A percentile compares a stretch with the other conserved stretches of the same genome.
These are phyloP conservation scores for Rynchops niger DNA, from an alignment of 2,113 vertebrate genomes.

Conservation along the genomic window DNA sequence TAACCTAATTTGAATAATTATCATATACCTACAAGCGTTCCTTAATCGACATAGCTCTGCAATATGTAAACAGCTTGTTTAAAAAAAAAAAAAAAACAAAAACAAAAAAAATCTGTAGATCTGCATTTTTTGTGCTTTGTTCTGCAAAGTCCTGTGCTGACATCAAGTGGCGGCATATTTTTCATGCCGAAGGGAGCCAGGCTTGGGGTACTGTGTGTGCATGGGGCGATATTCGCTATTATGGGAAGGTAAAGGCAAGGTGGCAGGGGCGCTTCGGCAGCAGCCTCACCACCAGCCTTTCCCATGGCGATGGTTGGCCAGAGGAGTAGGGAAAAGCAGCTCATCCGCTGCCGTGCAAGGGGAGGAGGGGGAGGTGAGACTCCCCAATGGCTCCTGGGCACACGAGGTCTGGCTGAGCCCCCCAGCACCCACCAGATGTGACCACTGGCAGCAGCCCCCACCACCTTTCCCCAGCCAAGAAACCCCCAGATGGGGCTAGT, in stretches of 20 bases:
- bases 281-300: background rate
- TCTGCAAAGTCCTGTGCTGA: constrained; percentile 34
- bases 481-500: background rate
- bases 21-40: background rate
- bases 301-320: fast-evolving
- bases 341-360: fast-evolving
- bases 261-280: background rate
- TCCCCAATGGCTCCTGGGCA: fast-evolving
- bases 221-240: fast-evolving
- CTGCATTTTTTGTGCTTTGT: background rate
- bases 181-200: background rate
- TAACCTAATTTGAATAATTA: background rate
- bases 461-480: background rate
- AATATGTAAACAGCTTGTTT: background rate
- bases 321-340: background rate
- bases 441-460: background rate
- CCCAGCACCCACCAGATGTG: background rate
- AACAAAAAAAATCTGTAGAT: background rate
- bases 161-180: constrained; percentile 46
- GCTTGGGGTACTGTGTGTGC: background rate
- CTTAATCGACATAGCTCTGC: background rate
- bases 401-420: background rate
- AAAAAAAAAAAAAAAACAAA: background rate
- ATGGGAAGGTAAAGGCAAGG: fast-evolving
- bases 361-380: background rate